Evolutionary conservation across 2,888 invertebrate species (phyloP).

Genomic region (Drosophila recens): DNA sequence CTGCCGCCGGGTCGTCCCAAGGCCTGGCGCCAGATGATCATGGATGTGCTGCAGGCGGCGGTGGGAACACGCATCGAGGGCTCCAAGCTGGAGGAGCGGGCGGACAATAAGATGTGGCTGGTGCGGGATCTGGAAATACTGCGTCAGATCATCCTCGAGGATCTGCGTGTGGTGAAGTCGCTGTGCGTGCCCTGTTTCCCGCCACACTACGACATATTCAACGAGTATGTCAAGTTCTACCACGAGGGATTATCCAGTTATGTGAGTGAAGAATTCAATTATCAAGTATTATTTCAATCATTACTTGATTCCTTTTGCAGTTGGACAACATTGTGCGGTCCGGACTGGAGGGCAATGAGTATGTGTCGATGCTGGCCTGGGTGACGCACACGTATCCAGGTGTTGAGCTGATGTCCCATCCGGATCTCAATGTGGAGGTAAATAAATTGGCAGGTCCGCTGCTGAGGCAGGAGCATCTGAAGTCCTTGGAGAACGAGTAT

Average conservation of each 20-base stretch:
- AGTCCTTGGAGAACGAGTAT: slow-evolving; percentile 93
- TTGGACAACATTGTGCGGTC: slow-evolving; percentile 94
- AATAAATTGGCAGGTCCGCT: slow-evolving; percentile 90
- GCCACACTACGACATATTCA: slow-evolving; percentile 96
- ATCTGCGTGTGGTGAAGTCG: slow-evolving; percentile 95
- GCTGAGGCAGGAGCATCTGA: slow-evolving; percentile 90
- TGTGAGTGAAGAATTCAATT: slow-evolving; percentile 86
- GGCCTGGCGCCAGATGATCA: slow-evolving; percentile 94
- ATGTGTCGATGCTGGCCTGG: slow-evolving; percentile 97
- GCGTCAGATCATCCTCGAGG: slow-evolving; percentile 94
- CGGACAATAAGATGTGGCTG: slow-evolving; percentile 97
- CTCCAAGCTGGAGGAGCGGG: slow-evolving; percentile 96
- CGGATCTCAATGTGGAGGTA: slow-evolving; percentile 92
- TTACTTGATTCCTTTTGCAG: slow-evolving; percentile 82
- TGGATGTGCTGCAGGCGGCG: slow-evolving; percentile 92
- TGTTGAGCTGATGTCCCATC: slow-evolving; percentile 94
- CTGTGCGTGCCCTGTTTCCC: slow-evolving; percentile 97
- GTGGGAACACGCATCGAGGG: slow-evolving; percentile 96
- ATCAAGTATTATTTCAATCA: too few relatives aligned
- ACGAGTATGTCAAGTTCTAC: slow-evolving; percentile 96
- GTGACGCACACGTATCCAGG: slow-evolving; percentile 95
- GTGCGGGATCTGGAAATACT: slow-evolving; percentile 96
- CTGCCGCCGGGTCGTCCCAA: slow-evolving; percentile 98
- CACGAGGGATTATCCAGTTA: slow-evolving; percentile 94
- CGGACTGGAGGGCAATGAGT: slow-evolving; percentile 97